Conservation (phyloP, 1,140 invertebrate genomes). For the Ceratosolen solmsi region DNA sequence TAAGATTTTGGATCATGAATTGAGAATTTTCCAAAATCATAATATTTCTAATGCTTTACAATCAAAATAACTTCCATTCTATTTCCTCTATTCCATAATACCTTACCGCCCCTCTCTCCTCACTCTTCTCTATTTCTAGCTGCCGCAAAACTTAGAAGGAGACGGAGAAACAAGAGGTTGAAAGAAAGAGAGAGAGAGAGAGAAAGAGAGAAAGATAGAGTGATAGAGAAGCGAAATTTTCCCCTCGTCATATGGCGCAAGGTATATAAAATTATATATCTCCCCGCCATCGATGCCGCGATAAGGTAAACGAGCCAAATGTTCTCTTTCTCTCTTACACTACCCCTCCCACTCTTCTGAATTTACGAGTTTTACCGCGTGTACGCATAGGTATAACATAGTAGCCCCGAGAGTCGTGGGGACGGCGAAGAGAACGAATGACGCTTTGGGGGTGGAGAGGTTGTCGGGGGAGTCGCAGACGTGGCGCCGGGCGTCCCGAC, state of each 20-base stretch:
- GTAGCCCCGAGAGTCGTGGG: background rate
- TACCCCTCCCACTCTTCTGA: constrained; percentile 5
- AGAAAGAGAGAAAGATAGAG: background rate
- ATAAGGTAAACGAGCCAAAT: constrained; percentile 58
- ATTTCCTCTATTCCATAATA: background rate
- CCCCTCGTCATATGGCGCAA: constrained; percentile 4
- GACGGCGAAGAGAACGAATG: background rate
- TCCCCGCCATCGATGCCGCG: constrained; percentile 43
- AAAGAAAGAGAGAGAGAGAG: background rate
- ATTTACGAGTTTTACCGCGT: constrained; percentile 47
- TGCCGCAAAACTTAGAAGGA: background rate
- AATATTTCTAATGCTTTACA: background rate
- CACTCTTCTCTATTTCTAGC: background rate
- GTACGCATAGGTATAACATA: background rate
- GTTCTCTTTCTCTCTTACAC: background rate
- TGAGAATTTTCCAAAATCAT: background rate
- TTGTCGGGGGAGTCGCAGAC: constrained; percentile 50
- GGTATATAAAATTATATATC: constrained; percentile 39
- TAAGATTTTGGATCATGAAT: too few relatives aligned
- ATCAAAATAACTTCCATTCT: background rate
- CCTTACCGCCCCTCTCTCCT: too few relatives aligned
- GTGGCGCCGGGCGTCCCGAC: constrained; percentile 65
- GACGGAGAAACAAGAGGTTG: background rate
- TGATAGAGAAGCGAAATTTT: background rate
- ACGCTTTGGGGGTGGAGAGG: background rate